These are phyloP conservation scores for Gonioctena quinquepunctata DNA, from an alignment of 1,140 invertebrate genomes.

Conservation along the genomic window DNA sequence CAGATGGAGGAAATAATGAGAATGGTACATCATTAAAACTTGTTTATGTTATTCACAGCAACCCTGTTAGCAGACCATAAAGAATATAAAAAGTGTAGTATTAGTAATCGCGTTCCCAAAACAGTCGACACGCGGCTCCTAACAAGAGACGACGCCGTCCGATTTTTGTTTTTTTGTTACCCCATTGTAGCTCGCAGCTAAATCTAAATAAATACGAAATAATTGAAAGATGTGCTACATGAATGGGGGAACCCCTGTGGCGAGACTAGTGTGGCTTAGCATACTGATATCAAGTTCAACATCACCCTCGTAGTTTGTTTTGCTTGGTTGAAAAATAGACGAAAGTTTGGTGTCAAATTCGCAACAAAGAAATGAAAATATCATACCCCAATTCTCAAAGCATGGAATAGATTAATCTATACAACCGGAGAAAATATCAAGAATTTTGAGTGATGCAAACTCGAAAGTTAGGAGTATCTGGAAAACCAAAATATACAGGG, in stretches of 20 bases:
- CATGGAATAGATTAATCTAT: no score
- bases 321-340: no score
- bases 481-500: no score
- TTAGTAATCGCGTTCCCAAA: conserved; percentile 20
- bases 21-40: conserved; percentile 17
- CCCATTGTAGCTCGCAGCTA: conserved; percentile 10
- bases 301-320: not conserved
- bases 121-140: conserved; percentile 17
- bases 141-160: conserved; percentile 5
- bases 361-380: no score
- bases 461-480: no score
- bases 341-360: no score
- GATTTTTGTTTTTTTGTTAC: conserved; percentile 10
- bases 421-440: no score
- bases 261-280: not conserved
- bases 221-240: conserved; percentile 11
- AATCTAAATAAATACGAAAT: conserved; percentile 20
- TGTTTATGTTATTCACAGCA: conserved; percentile 15
- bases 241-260: conserved; percentile 12
- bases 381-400: no score
- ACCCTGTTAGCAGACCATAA: conserved; percentile 11
- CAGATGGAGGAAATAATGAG: not conserved
- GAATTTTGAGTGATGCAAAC: no score
- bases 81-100: conserved; percentile 17
- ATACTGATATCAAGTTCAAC: conserved; percentile 10